phyloP scores from a whole-genome alignment of 2,113 vertebrate species.

The Phylloscopus whistleri region DNA sequence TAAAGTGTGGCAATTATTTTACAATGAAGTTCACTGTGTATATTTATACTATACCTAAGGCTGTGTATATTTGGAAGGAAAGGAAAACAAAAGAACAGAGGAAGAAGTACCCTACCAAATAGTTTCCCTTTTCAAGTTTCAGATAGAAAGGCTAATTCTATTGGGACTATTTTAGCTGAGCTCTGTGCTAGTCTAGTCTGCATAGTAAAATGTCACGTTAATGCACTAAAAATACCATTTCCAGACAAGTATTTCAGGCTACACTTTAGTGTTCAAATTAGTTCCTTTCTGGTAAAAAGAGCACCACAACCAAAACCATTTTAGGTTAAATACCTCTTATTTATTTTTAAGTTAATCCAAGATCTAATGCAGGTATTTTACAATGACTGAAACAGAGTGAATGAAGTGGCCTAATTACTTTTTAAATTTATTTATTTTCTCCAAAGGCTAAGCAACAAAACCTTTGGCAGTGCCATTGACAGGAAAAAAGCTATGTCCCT shows the following conservation, averaged over 20 bases:
- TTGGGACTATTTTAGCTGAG: neutral
- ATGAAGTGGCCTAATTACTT: neutral
- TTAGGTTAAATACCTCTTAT: neutral
- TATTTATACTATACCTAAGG: neutral
- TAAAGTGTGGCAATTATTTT: slow-evolving; percentile 15
- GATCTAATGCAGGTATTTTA: neutral
- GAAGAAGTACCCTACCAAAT: neutral
- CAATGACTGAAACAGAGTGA: neutral
- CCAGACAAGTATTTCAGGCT: neutral
- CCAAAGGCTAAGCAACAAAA: neutral
- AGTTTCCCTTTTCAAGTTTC: neutral
- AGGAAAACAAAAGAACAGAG: neutral
- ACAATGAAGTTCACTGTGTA: slow-evolving; percentile 16
- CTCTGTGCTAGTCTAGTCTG: neutral
- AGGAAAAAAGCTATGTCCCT: neutral
- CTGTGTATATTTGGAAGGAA: neutral
- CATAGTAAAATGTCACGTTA: neutral
- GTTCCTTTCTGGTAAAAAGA: neutral
- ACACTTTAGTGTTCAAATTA: neutral
- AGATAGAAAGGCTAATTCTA: neutral
- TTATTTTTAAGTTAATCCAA: neutral
- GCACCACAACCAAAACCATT: neutral
- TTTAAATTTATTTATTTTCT: neutral
- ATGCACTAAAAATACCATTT: neutral
- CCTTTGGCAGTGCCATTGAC: neutral